phyloP scores from a whole-genome alignment of 1,140 invertebrate species.

The Diprion similis region DNA sequence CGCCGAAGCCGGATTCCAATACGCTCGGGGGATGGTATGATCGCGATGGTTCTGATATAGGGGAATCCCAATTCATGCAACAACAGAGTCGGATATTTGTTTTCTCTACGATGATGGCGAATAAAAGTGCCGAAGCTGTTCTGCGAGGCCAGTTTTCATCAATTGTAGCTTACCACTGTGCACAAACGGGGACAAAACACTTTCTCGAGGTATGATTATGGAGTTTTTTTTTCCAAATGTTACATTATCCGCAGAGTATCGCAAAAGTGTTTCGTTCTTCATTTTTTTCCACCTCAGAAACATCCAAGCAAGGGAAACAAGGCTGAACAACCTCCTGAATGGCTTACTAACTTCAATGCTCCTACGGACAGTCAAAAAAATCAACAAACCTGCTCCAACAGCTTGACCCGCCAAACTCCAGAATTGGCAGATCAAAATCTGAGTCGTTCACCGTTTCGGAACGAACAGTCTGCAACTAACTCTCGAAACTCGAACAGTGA shows the following conservation, averaged over 20 bases:
- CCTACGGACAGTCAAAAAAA: conserved; percentile 77
- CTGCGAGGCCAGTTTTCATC: conserved; percentile 86
- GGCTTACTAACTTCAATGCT: conserved; percentile 78
- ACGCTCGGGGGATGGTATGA: conserved; percentile 78
- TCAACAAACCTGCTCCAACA: conserved; percentile 57
- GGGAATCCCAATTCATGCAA: conserved; percentile 82
- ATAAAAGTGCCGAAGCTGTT: conserved; percentile 92
- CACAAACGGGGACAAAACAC: conserved; percentile 65
- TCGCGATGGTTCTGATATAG: conserved; percentile 72
- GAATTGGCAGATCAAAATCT: conserved; percentile 59
- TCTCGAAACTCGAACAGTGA: conserved; percentile 56
- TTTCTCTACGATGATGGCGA: conserved; percentile 92
- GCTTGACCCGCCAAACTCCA: conserved; percentile 54
- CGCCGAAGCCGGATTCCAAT: conserved; percentile 60
- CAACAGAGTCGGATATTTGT: conserved; percentile 98
- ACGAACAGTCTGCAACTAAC: conserved; percentile 50
- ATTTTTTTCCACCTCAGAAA: conserved; percentile 67
- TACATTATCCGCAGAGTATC: not conserved
- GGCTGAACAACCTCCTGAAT: conserved; percentile 82
- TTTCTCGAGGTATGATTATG: conserved; percentile 26
- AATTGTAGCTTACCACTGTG: conserved; percentile 96
- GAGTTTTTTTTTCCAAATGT: conserved; percentile 3
- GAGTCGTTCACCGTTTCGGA: conserved; percentile 57
- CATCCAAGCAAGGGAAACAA: conserved; percentile 89
- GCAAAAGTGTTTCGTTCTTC: too few species aligned